These are phyloP conservation scores for Rachycentron canadum DNA, from an alignment of 2,797 vertebrate species.

Conservation along the genomic window DNA sequence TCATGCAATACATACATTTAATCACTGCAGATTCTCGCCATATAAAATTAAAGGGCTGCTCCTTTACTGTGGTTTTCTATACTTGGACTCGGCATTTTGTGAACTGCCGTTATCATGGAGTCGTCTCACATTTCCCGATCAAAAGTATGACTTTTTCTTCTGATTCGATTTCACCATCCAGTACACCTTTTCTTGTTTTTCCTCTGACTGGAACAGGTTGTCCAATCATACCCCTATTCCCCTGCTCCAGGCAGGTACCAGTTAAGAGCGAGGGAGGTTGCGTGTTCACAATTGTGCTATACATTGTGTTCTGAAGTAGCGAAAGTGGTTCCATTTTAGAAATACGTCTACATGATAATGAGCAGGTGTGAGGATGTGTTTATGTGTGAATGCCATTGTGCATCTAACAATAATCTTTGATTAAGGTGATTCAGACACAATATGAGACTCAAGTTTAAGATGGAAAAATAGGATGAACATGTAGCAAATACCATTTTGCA, in stretches of 20 bases:
- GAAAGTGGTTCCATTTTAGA: conserved; percentile 59
- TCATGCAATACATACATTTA: neutral
- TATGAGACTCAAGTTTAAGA: conserved; percentile 28
- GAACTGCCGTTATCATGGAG: neutral
- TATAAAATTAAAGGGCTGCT: neutral
- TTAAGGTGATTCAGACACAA: conserved; percentile 71
- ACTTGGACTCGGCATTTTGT: neutral
- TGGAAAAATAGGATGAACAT: conserved; percentile 21
- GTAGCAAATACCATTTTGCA: neutral
- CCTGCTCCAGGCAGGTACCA: conserved; percentile 47
- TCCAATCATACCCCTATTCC: conserved; percentile 63
- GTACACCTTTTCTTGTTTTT: conserved; percentile 17
- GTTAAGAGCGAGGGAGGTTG: conserved; percentile 33
- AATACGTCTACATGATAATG: conserved; percentile 69
- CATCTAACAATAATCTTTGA: conserved; percentile 78
- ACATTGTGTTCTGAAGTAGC: conserved; percentile 56
- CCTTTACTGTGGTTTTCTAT: neutral
- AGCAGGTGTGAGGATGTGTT: conserved; percentile 68
- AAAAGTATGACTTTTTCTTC: conserved; percentile 14
- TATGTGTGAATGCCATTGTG: conserved; percentile 67
- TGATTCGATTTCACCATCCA: conserved; percentile 20
- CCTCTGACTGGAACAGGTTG: conserved; percentile 35
- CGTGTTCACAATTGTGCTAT: conserved; percentile 36
- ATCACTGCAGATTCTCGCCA: neutral
- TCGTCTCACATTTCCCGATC: conserved; percentile 7